A percentile compares a stretch with the other conserved stretches of the same genome.
These are phyloP conservation scores for Drosophila suboccidentalis DNA, from an alignment of 2,888 invertebrate species.

Conservation along the genomic window DNA sequence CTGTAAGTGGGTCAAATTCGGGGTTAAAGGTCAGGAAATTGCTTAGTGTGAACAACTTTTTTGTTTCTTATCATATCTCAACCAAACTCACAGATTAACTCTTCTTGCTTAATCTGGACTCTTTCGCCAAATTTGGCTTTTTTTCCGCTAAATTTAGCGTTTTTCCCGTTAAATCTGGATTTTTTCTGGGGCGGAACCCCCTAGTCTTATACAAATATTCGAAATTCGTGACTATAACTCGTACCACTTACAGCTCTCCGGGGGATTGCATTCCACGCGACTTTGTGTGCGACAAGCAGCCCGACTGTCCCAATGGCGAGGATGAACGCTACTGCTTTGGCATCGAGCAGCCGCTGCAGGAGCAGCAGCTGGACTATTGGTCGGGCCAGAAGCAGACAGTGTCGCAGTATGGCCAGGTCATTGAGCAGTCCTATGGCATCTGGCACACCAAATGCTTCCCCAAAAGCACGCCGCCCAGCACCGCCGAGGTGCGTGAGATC, in stretches of 20 bases:
- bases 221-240: background rate
- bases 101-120: too few species aligned
- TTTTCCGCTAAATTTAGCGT: too few species aligned
- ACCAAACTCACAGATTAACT: too few species aligned
- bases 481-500: slow-evolving; percentile 87
- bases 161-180: too few species aligned
- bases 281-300: slow-evolving; percentile 91
- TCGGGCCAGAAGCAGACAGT: slow-evolving; percentile 24
- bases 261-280: slow-evolving; percentile 90
- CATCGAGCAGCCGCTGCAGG: slow-evolving; percentile 83
- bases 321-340: slow-evolving; percentile 90
- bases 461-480: slow-evolving; percentile 86
- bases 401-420: slow-evolving; percentile 89
- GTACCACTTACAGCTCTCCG: slow-evolving; percentile 68
- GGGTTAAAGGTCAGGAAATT: too few species aligned
- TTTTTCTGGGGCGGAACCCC: too few species aligned
- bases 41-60: too few species aligned
- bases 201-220: too few species aligned
- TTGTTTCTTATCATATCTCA: too few species aligned
- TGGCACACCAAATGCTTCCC: slow-evolving; percentile 91
- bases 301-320: slow-evolving; percentile 91
- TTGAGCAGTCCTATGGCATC: slow-evolving; percentile 89
- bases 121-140: too few species aligned
- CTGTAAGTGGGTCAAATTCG: too few species aligned
- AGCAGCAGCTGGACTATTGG: slow-evolving; percentile 37